A percentile compares a stretch with the other conserved stretches of the same genome.
Conservation (phyloP, 2,797 vertebrate species). For the Karalla daura region DNA sequence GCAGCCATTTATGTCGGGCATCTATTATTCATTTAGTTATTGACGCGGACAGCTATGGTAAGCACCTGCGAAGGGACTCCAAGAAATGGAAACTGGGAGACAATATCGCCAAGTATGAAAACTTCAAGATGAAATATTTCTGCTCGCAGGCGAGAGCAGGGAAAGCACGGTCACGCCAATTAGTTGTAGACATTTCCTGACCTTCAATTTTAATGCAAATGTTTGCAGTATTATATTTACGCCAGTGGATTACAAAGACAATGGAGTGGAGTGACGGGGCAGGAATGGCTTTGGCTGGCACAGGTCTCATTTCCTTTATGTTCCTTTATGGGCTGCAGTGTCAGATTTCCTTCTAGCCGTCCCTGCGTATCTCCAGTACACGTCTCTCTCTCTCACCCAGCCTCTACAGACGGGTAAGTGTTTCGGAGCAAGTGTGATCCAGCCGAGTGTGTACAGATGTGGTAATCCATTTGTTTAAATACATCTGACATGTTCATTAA, state of each 20-base stretch:
- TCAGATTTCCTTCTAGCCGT: conserved; percentile 10
- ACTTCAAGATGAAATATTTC: conserved; percentile 17
- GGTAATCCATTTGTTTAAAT: conserved; percentile 83
- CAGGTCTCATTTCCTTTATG: conserved; percentile 15
- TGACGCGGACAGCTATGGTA: conserved; percentile 47
- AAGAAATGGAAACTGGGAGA: conserved; percentile 25
- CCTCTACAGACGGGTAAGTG: conserved; percentile 43
- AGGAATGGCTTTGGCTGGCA: conserved; percentile 24
- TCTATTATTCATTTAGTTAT: conserved; percentile 69
- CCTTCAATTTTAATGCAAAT: conserved; percentile 31
- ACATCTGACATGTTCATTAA: conserved; percentile 82
- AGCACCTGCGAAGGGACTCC: conserved; percentile 20
- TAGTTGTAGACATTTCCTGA: conserved; percentile 3
- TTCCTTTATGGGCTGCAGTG: conserved; percentile 22
- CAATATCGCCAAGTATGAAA: conserved; percentile 1
- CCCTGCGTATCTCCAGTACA: conserved; percentile 19
- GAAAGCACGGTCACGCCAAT: not conserved
- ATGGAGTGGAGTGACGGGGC: conserved; percentile 20
- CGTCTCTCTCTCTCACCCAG: conserved; percentile 22
- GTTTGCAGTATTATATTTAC: conserved; percentile 15
- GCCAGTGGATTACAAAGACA: not conserved
- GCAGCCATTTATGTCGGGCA: conserved; percentile 29
- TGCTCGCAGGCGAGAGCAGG: not conserved
- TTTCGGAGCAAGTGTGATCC: conserved; percentile 49
- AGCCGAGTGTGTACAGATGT: conserved; percentile 69